A percentile compares a stretch with the other conserved stretches of the same genome.
Evolutionary conservation across 2,888 invertebrate species (phyloP).

Genomic region (Lasioglossum villosulum): DNA sequence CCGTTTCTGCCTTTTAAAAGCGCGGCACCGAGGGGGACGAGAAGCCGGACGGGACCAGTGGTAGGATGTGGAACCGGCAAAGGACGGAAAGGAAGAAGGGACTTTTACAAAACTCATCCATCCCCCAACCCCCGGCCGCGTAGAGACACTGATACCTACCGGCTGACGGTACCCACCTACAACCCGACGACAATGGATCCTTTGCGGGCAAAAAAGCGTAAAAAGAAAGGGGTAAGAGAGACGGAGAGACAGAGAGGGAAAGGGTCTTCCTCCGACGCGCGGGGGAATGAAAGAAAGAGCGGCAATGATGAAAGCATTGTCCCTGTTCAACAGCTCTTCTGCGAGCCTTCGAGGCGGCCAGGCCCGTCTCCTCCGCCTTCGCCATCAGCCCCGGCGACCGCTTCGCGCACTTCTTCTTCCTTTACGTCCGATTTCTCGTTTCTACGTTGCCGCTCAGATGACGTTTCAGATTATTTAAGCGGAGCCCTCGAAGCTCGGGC

Average conservation of each 20-base stretch:
- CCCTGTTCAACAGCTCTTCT: conserved; percentile 77
- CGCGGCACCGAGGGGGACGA: conserved; percentile 32
- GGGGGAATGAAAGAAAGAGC: conserved; percentile 81
- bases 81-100: conserved; percentile 62
- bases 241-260: conserved; percentile 43
- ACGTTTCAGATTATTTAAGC: conserved; percentile 69
- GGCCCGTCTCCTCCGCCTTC: conserved; percentile 68
- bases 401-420: conserved; percentile 30
- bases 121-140: conserved; percentile 69
- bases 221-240: conserved; percentile 73
- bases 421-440: conserved; percentile 52
- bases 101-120: conserved; percentile 76
- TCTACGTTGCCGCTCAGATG: conserved; percentile 52
- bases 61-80: conserved; percentile 49
- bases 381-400: conserved; percentile 23
- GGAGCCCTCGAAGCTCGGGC: conserved; percentile 26
- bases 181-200: conserved; percentile 82
- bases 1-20: conserved; percentile 69
- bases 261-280: conserved; percentile 70
- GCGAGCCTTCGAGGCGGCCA: conserved; percentile 70
- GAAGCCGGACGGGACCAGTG: conserved; percentile 26
- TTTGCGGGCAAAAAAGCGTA: conserved; percentile 82
- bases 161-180: conserved; percentile 79
- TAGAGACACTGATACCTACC: conserved; percentile 80
- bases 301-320: conserved; percentile 85